Evolutionary conservation across 2,797 vertebrate species (phyloP), one percentile per base, ranked within the genome.

Genomic region (Labeo calbasu): DNA sequence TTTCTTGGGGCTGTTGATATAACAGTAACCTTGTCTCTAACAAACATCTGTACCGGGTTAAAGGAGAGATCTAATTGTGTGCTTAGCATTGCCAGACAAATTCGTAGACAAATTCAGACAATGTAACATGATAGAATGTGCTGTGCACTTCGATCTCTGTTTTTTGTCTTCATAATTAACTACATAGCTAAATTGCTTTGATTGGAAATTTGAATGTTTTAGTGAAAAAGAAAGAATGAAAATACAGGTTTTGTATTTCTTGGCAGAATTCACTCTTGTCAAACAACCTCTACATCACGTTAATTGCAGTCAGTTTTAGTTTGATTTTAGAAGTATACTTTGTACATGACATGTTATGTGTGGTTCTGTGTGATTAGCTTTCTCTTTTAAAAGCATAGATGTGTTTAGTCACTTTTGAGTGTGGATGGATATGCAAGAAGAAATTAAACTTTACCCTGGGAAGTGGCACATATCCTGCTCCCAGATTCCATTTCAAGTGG

Each of bases 401-500:
- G 25, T 65, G n/a, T 17, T 48, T 48, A 21, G n/a, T 15, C 1
- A 48, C n/a, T 11, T 15, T 79, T 40, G 14, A 69, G 21, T 81
- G 10, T 71, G 4, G 11, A 71, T 82, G 25, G 57, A 19, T 50
- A 28, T 43, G 43, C 17, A 65, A 57, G 17, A 51, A 53, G 6
- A 71, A 32, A 32, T n/a, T 1, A 3, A 36, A 46, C 21, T 84
- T 57, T 71, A 23, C 13, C 51, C 40, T 61, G 25, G 40, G 50
- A 63, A 51, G 53, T 71, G 5, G 4, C 28, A 9, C 21, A 32
- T 25, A 48, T 70, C 51, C 4, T 9, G 12, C 70, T 23, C 21
- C 21, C 79, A 82, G 32, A 77, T 81, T 57, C 23, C 66, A 46
- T 28, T 78, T 63, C 51, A 84, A 66, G 55, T 53, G n/a, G 40